Base-by-base conservation (phyloP, 2,888 invertebrate species). In the Therioaphis trifolii region DNA sequence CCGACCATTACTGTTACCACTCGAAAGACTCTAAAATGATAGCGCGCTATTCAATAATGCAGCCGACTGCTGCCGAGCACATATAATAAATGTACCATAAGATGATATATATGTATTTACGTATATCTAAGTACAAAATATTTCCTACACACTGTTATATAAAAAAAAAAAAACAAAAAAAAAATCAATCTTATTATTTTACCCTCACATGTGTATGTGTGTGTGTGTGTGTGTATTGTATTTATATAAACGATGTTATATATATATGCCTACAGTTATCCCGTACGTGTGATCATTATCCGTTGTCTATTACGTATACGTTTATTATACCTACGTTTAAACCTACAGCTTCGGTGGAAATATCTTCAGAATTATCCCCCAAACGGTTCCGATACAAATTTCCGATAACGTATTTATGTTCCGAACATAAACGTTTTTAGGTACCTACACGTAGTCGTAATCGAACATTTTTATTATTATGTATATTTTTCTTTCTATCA, bases 331-430 rank as follows among this genome's bases (percentile, higher is more conserved):
- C 24, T 63, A 7, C 7, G 35, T 7, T 35, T n/a, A n/a, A n/a
- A 46, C 46, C 46, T 15, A 24, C 43, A 11, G 18, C 18, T 18
- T 18, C 71, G 46, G 24, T 71, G 27, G 71, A 71, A 71, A 46
- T 46, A 71, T 43, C 69, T 21, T 46, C 46, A 49, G 46, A 71
- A 71, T 46, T 46, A 71, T 46, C 71, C 27, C 27, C 46, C 71
- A 46, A 46, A 27, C 69, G 46, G 46, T 43, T 27, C 46, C 27
- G 71, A 46, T 49, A 49, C 46, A 27, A 18, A 71, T 46, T 27
- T 4, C 46, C 12, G 46, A 71, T 71, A 71, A 46, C 69, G 27
- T 27, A 46, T 71, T 71, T 49, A 46, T 27, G 21, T 24, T 58
- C 35, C 4, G 21, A 11, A 11, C 58, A 58, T 12, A 21, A 58